Percentiles rank a stretch among this genome's conserved stretches.
These are phyloP conservation scores for Petaurus breviceps DNA, from an alignment of 2,113 vertebrate genomes.

Conservation along the genomic window DNA sequence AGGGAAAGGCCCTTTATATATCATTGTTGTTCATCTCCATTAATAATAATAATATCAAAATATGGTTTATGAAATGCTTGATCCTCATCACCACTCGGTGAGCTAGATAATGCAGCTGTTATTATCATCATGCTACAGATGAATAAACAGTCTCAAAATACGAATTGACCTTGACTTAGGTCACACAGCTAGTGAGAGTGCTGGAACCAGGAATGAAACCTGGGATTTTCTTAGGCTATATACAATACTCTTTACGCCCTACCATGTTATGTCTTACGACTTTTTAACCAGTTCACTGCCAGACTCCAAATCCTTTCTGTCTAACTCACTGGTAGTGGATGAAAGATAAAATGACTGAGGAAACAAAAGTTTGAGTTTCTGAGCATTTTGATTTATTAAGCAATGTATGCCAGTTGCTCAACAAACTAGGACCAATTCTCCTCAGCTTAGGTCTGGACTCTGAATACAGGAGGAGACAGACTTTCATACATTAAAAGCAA, in stretches of 20 bases:
- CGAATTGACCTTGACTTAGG: not conserved
- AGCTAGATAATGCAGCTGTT: not conserved
- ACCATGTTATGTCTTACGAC: not conserved
- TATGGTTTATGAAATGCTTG: not conserved
- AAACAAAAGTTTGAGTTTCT: not conserved
- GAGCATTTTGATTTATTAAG: not conserved
- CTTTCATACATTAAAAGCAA: not conserved
- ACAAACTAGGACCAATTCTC: not conserved
- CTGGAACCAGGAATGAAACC: not conserved
- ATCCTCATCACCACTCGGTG: not conserved
- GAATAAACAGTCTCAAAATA: not conserved
- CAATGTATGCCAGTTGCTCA: not conserved
- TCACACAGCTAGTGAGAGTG: not conserved
- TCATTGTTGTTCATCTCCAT: not conserved
- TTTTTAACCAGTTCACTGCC: not conserved
- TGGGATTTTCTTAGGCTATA: not conserved
- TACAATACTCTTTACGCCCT: not conserved
- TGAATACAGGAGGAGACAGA: not conserved
- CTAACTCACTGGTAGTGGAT: not conserved
- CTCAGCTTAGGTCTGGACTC: not conserved
- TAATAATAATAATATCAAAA: not conserved
- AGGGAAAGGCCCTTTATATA: not conserved
- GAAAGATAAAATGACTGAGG: not conserved
- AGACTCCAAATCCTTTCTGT: not conserved
- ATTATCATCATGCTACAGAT: not conserved